A percentile compares a stretch with the other conserved stretches of the same genome.
These are phyloP conservation scores for Merops nubicus DNA, from an alignment of 2,113 vertebrate species.

Conservation along the genomic window DNA sequence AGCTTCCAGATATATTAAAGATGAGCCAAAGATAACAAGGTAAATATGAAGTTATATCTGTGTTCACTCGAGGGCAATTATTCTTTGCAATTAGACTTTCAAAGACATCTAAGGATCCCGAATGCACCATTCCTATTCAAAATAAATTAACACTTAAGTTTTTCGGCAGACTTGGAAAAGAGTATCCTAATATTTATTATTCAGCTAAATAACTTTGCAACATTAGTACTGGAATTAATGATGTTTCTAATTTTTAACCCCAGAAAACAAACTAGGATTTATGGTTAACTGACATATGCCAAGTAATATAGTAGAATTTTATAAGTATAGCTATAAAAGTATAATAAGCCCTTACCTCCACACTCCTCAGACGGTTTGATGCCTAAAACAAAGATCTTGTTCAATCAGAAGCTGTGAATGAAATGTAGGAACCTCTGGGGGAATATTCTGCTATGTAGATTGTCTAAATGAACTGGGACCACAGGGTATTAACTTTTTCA, in stretches of 20 bases:
- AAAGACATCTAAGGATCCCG: neutral
- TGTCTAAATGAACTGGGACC: neutral
- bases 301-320: neutral
- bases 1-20: neutral
- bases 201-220: neutral
- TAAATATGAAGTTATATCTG: neutral
- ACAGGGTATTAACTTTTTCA: neutral
- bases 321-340: neutral
- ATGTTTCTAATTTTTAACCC: neutral
- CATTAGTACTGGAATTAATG: neutral
- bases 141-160: neutral
- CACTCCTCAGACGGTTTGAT: neutral
- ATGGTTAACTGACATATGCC: neutral
- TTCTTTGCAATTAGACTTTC: neutral
- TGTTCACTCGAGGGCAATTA: constrained; percentile 29
- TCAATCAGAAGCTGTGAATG: neutral
- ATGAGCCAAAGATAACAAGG: neutral
- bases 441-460: neutral
- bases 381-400: neutral
- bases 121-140: neutral
- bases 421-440: neutral
- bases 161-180: neutral
- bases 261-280: constrained; percentile 1
- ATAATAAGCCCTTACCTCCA: neutral
- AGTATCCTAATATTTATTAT: neutral